A percentile compares a stretch with the other conserved stretches of the same genome.
phyloP scores from a whole-genome alignment of 1,140 invertebrate genomes.

The Battus philenor region DNA sequence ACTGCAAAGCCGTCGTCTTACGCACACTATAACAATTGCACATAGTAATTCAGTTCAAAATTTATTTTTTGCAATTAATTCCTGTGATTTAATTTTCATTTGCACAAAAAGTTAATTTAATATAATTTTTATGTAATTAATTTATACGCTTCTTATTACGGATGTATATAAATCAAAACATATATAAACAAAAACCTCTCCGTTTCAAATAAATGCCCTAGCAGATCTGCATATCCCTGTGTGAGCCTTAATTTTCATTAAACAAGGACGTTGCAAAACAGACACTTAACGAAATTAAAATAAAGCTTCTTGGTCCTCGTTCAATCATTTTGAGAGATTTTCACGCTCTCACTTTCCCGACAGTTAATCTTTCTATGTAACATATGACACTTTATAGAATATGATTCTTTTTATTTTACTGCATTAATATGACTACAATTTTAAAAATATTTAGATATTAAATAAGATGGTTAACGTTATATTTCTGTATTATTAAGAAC shows the following conservation, averaged over 20 bases:
- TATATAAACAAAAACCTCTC: too few relatives aligned
- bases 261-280: slow-evolving; percentile 57
- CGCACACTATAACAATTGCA: slow-evolving; percentile 59
- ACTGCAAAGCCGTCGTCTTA: slow-evolving; percentile 33
- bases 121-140: background rate
- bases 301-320: slow-evolving; percentile 66
- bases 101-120: background rate
- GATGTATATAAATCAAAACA: too few relatives aligned
- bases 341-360: slow-evolving; percentile 52
- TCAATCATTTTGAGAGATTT: slow-evolving; percentile 70
- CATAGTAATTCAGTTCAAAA: slow-evolving; percentile 48
- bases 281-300: slow-evolving; percentile 74
- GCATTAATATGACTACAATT: too few relatives aligned
- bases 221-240: slow-evolving; percentile 42
- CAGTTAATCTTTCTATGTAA: slow-evolving; percentile 50
- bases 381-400: too few relatives aligned
- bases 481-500: too few relatives aligned
- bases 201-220: slow-evolving; percentile 19
- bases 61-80: background rate
- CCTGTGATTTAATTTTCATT: too few relatives aligned
- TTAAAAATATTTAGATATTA: too few relatives aligned
- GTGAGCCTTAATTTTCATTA: slow-evolving; percentile 39
- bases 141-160: background rate
- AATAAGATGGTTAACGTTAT: too few relatives aligned
- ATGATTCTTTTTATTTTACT: too few relatives aligned